Conservation (phyloP, 2,888 invertebrate genomes). For the Pogonocherus hispidulus region DNA sequence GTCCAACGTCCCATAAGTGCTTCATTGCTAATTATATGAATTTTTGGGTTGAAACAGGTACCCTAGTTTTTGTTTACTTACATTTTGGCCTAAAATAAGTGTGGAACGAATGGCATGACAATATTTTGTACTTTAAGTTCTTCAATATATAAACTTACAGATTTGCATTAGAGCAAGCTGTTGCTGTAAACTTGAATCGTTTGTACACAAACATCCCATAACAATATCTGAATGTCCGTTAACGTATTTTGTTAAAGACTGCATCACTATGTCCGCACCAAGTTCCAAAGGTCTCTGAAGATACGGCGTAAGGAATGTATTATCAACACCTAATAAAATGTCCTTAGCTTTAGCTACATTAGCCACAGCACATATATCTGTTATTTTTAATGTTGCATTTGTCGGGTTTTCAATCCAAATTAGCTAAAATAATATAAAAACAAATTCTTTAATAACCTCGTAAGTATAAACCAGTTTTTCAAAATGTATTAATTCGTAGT, state of each 20-base stretch:
- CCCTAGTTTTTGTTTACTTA: too few relatives aligned
- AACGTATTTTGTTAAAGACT: conserved; percentile 57
- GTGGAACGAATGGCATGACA: too few relatives aligned
- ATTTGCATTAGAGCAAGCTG: conserved; percentile 63
- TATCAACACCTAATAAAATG: conserved; percentile 48
- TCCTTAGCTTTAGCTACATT: conserved; percentile 71
- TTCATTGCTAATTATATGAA: too few relatives aligned
- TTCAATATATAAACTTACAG: too few relatives aligned
- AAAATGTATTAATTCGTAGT: too few relatives aligned
- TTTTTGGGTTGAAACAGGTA: too few relatives aligned
- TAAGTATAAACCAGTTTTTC: too few relatives aligned
- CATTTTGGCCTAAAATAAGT: too few relatives aligned
- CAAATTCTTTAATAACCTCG: background rate
- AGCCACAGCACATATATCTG: conserved; percentile 81
- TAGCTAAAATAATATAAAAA: conserved; percentile 72
- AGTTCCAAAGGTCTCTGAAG: conserved; percentile 56
- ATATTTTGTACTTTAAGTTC: too few relatives aligned
- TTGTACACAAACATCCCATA: conserved; percentile 52
- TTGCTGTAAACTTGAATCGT: conserved; percentile 64
- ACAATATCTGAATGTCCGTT: conserved; percentile 57
- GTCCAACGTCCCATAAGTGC: too few relatives aligned
- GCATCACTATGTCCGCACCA: conserved; percentile 55
- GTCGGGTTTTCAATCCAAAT: conserved; percentile 95
- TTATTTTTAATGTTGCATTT: conserved; percentile 87
- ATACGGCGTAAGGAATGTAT: conserved; percentile 52